phyloP scores from a whole-genome alignment of 2,888 invertebrate species.

The Deilephila elpenor region DNA sequence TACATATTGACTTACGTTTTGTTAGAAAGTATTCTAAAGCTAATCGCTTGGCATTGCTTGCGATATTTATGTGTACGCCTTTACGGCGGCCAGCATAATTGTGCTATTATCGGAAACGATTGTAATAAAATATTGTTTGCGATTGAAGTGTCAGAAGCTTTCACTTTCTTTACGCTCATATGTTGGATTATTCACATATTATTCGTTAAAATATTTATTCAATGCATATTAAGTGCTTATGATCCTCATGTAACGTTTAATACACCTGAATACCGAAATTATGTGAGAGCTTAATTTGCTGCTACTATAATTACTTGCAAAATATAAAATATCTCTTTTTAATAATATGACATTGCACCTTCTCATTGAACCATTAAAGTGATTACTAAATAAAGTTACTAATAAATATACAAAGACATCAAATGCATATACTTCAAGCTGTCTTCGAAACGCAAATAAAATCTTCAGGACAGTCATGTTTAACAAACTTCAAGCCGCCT shows the following conservation, averaged over 20 bases:
- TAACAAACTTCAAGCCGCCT: slow-evolving; percentile 8
- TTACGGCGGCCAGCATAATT: slow-evolving; percentile 45
- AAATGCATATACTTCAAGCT: not conserved
- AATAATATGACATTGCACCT: not conserved
- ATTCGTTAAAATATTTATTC: not conserved
- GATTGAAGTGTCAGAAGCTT: slow-evolving; percentile 39
- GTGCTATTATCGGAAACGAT: slow-evolving; percentile 43
- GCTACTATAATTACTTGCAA: slow-evolving; percentile 3
- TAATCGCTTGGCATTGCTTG: slow-evolving; percentile 46
- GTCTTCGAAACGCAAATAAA: slow-evolving; percentile 1
- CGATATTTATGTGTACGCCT: slow-evolving; percentile 49
- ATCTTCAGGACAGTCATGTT: not conserved
- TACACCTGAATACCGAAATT: not conserved
- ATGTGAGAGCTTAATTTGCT: not conserved
- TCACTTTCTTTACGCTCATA: slow-evolving; percentile 42
- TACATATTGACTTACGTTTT: slow-evolving; percentile 60
- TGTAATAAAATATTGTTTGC: slow-evolving; percentile 39
- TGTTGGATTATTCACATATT: slow-evolving; percentile 5
- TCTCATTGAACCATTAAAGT: not conserved
- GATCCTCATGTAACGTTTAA: slow-evolving; percentile 6
- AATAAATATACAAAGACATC: too few species aligned
- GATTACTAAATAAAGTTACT: too few species aligned
- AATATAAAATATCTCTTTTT: not conserved
- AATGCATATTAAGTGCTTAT: not conserved
- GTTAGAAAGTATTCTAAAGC: slow-evolving; percentile 64